Conservation (phyloP, 2,888 invertebrate species). For the Melipona beecheii region DNA sequence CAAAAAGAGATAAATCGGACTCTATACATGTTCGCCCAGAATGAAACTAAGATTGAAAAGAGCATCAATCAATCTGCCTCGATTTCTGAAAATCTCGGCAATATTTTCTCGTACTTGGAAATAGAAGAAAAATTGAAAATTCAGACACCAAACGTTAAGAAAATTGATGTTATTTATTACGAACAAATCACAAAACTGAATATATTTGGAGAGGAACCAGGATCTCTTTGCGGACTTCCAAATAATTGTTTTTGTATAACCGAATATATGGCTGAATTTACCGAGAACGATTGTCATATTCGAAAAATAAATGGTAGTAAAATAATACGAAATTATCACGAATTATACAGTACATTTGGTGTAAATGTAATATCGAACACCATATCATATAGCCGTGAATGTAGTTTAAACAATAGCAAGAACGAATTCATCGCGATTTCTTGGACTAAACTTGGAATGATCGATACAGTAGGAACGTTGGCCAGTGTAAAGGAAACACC, state of each 20-base stretch:
- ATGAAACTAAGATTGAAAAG: conserved; percentile 54
- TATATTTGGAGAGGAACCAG: conserved; percentile 66
- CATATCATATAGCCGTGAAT: conserved; percentile 67
- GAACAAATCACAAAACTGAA: conserved; percentile 65
- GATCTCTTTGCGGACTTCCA: conserved; percentile 70
- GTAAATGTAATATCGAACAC: conserved; percentile 68
- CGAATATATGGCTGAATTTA: conserved; percentile 70
- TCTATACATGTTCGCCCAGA: conserved; percentile 23
- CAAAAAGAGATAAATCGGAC: conserved; percentile 3
- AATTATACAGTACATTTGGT: conserved; percentile 56
- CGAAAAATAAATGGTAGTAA: conserved; percentile 44
- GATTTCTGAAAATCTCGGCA: conserved; percentile 43
- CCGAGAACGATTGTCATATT: conserved; percentile 42
- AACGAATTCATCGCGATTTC: conserved; percentile 70
- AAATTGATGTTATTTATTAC: conserved; percentile 55
- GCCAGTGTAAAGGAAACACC: conserved; percentile 31
- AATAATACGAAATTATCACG: conserved; percentile 68
- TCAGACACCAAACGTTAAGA: conserved; percentile 60
- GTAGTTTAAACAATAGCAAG: conserved; percentile 43
- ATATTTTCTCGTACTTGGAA: conserved; percentile 73
- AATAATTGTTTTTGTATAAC: conserved; percentile 69
- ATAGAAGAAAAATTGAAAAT: conserved; percentile 65
- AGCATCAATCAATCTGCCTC: conserved; percentile 37
- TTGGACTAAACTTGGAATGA: conserved; percentile 57
- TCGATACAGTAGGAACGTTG: conserved; percentile 2